Percentiles rank a stretch among this genome's conserved stretches.
Conservation (phyloP, 2,797 vertebrate species). For the Denticeps clupeoides region DNA sequence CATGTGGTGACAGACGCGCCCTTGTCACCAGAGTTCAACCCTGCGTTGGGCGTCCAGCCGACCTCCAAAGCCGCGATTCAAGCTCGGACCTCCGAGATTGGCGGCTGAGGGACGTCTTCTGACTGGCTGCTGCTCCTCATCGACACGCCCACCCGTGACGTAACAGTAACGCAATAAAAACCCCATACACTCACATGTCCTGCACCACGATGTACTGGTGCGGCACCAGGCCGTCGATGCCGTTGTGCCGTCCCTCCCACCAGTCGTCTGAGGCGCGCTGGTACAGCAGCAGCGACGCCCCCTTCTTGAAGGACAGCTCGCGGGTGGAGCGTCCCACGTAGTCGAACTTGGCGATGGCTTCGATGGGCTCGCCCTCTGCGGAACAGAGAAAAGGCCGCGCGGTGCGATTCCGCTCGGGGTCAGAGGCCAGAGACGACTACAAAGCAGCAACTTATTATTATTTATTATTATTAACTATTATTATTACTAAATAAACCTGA, state of each 20-base stretch:
- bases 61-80: too few species aligned
- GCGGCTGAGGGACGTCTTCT: too few species aligned
- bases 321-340: constrained; percentile 87
- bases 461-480: too few species aligned
- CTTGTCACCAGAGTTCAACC: too few species aligned
- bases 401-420: neutral
- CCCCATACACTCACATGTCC: constrained; percentile 90
- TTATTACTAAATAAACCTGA: too few species aligned
- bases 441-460: too few species aligned
- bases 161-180: too few species aligned
- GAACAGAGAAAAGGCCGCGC: constrained; percentile 20
- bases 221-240: constrained; percentile 90
- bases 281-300: constrained; percentile 90
- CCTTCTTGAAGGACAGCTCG: constrained; percentile 97
- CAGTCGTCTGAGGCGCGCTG: constrained; percentile 95
- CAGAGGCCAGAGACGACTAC: constrained; percentile 6
- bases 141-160: too few species aligned
- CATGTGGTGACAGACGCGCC: constrained; percentile 2
- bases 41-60: too few species aligned
- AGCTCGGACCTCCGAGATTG: too few species aligned
- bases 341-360: constrained; percentile 98
- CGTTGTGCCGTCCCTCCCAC: constrained; percentile 98
- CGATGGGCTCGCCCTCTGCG: constrained; percentile 91
- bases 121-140: too few species aligned
- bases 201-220: constrained; percentile 98